Evolutionary conservation across 2,797 vertebrate species (phyloP).

Genomic region (Micromesistius poutassou): DNA sequence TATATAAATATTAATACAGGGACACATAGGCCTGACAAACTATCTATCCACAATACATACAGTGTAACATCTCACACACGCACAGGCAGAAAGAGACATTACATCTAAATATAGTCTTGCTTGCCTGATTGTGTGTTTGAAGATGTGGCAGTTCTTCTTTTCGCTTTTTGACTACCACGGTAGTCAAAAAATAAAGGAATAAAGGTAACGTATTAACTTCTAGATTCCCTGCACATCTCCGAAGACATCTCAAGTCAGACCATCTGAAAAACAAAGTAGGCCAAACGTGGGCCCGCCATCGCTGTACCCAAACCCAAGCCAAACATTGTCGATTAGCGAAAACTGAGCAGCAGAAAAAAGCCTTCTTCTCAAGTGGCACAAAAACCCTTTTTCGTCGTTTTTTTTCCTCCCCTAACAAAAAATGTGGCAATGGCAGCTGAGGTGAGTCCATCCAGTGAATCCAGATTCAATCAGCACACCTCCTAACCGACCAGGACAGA

Average conservation of each 20-base stretch:
- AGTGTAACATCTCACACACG: neutral
- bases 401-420: neutral
- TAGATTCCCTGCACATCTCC: neutral
- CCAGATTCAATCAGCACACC: constrained; percentile 5
- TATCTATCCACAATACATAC: neutral
- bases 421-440: neutral
- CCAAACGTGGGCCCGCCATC: neutral
- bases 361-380: neutral
- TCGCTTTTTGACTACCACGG: neutral
- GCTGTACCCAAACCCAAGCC: neutral
- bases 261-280: neutral
- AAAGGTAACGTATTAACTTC: neutral
- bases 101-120: neutral
- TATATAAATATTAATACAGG: neutral
- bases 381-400: neutral
- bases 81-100: neutral
- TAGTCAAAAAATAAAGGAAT: neutral
- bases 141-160: neutral
- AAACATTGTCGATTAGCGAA: neutral
- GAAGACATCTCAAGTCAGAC: neutral
- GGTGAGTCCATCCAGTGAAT: neutral
- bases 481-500: neutral
- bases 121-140: neutral
- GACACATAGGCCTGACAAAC: neutral
- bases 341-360: neutral